phyloP scores from a whole-genome alignment of 2,797 vertebrate genomes.

The Lacerta bilineata region DNA sequence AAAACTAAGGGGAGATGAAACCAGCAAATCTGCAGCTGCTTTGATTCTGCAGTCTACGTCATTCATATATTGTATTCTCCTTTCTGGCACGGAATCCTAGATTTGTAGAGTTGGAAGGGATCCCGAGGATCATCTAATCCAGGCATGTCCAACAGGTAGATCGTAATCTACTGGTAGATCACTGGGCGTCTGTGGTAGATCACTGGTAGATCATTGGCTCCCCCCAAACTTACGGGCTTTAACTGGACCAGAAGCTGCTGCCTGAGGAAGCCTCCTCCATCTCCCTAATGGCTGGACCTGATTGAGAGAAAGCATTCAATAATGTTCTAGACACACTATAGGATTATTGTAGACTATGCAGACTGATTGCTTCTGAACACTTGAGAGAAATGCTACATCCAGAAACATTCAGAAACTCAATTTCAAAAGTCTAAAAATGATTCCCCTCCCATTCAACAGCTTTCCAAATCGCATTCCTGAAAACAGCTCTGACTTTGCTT shows the following conservation, averaged over 20 bases:
- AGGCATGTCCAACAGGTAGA: too few relatives aligned
- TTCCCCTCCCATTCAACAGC: constrained; percentile 37
- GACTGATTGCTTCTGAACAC: neutral
- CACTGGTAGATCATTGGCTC: too few relatives aligned
- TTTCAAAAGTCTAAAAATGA: neutral
- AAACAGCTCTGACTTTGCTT: neutral
- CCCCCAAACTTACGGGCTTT: neutral
- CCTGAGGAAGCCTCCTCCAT: neutral
- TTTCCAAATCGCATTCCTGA: constrained; percentile 19
- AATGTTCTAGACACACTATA: neutral
- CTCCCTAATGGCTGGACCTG: neutral
- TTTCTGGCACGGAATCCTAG: too few relatives aligned
- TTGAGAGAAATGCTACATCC: neutral
- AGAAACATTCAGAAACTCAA: neutral
- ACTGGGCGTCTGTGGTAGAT: too few relatives aligned
- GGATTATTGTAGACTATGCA: neutral
- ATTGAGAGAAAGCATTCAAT: neutral
- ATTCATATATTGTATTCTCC: neutral
- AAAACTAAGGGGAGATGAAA: neutral
- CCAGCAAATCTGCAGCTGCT: neutral
- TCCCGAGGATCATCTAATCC: too few relatives aligned
- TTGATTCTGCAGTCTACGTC: neutral
- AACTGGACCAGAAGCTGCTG: neutral
- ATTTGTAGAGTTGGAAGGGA: too few relatives aligned
- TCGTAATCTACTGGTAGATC: too few relatives aligned